Conservation (phyloP, 2,888 invertebrate species). For the Euplexia lucipara region DNA sequence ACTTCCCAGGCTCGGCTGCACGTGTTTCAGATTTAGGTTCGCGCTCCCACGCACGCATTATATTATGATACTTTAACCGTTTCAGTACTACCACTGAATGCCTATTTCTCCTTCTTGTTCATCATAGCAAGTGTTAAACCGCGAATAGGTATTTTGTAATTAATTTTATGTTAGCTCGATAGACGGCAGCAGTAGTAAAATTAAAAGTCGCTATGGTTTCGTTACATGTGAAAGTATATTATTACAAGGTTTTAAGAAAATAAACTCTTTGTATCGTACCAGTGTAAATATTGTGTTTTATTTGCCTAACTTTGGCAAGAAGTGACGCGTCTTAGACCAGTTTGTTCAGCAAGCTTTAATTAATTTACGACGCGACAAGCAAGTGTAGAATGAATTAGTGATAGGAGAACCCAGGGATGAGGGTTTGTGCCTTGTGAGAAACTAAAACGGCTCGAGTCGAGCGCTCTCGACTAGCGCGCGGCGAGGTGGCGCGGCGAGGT, state of each 20-base stretch:
- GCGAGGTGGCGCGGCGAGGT: slow-evolving; percentile 8
- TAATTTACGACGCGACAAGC: not conserved
- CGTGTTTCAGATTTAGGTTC: slow-evolving; percentile 11
- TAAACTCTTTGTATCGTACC: too few species aligned
- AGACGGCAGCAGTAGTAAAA: too few species aligned
- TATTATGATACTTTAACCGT: not conserved
- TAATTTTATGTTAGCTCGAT: too few species aligned
- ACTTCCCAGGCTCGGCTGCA: slow-evolving; percentile 7
- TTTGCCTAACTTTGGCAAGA: too few species aligned
- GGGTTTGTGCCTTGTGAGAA: slow-evolving; percentile 6
- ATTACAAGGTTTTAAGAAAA: too few species aligned
- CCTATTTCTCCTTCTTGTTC: slow-evolving; percentile 6
- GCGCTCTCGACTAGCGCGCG: not conserved
- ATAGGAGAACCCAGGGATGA: slow-evolving; percentile 12
- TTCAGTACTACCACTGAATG: not conserved
- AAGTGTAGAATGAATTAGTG: slow-evolving; percentile 20
- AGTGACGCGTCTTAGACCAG: too few species aligned
- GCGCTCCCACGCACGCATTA: not conserved
- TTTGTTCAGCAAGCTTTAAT: too few species aligned
- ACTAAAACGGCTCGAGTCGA: not conserved
- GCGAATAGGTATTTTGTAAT: too few species aligned
- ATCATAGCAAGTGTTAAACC: too few species aligned
- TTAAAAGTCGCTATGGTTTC: too few species aligned
- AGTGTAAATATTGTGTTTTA: too few species aligned
- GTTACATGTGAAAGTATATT: too few species aligned